Conservation (phyloP, 2,888 invertebrate genomes). For the Cephonodes hylas region DNA sequence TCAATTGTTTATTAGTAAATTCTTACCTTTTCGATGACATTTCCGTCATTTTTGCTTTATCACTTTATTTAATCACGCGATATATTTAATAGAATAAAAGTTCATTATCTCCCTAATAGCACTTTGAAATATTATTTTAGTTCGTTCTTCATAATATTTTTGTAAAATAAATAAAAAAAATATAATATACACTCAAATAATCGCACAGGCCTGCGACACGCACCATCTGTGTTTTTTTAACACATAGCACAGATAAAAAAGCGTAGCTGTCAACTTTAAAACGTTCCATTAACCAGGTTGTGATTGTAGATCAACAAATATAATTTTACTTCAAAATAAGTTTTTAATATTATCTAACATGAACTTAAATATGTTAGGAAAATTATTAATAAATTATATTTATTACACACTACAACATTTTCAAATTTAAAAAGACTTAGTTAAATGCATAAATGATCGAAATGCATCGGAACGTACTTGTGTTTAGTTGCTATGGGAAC, state of each 20-base stretch:
- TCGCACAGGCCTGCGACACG: background rate
- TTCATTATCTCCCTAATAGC: slow-evolving; percentile 47
- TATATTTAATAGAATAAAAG: slow-evolving; percentile 41
- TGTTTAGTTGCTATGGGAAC: slow-evolving; percentile 64
- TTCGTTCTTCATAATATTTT: slow-evolving; percentile 30
- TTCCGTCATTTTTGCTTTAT: slow-evolving; percentile 68
- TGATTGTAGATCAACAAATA: background rate
- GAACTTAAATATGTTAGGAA: background rate
- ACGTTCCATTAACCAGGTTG: background rate
- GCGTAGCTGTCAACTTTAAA: background rate
- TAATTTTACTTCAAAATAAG: background rate
- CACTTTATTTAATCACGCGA: slow-evolving; percentile 42
- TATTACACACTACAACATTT: background rate
- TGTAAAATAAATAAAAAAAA: slow-evolving; percentile 18
- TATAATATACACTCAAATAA: slow-evolving; percentile 11
- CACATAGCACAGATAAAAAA: background rate
- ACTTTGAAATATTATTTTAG: slow-evolving; percentile 25
- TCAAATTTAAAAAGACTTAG: background rate
- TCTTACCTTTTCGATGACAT: slow-evolving; percentile 76
- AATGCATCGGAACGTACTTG: slow-evolving; percentile 20
- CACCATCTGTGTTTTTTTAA: slow-evolving; percentile 8
- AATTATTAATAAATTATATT: background rate
- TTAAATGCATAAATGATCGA: background rate
- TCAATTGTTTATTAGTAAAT: slow-evolving; percentile 6
- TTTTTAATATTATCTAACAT: background rate